Base-by-base conservation (phyloP, 2,113 vertebrate genomes). In the Peromyscus polionotus region DNA sequence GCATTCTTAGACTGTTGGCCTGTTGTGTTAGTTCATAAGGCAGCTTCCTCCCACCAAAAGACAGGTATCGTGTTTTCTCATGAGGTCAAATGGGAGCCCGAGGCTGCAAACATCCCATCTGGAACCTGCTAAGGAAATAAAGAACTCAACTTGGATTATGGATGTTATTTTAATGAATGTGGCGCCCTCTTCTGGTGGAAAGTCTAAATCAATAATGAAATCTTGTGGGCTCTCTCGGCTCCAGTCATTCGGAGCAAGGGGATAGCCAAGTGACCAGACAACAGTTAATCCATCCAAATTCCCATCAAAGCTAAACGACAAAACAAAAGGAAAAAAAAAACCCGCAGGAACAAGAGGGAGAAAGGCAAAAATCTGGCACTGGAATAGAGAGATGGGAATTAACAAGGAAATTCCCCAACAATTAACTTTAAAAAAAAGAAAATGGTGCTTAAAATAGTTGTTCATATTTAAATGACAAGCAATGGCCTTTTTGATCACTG, bases 111-210 rank as follows among this genome's bases (percentile, higher is more conserved):
- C 33, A 19, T 54, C 48, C 75, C 45, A 2, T 73, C 81, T 61
- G 80, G 86, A 84, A 85, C 76, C 51, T 19, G 42, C 75, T 16
- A 24, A 28, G 57, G 31, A 77, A 57, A 6, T 22, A 2, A 24
- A 67, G 51, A 92, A 72, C 26, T 3, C 51, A 42, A 73, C 51
- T 45, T 83, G 7, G 91, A 94, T 90, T 90, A 85, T 51, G 63
- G 67, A 26, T 22, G 92, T 4, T 39, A 33, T 98, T 99, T 98
- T 94, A 98, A 97, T 81, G 98, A 96, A 97, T 91, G 96, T 98
- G 94, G 98, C 98, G 98, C 98, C 98, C 99, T 98, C 99, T 99
- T 88, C 98, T 98, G 99, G 98, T 84, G 0, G 17, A 70, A 97
- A 96, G 70, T 1, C 12, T 81, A 88, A 98, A 97, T 88, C 95